A percentile compares a stretch with the other conserved stretches of the same genome.
phyloP scores from a whole-genome alignment of 2,113 vertebrate species.

The Morphnarchus princeps region DNA sequence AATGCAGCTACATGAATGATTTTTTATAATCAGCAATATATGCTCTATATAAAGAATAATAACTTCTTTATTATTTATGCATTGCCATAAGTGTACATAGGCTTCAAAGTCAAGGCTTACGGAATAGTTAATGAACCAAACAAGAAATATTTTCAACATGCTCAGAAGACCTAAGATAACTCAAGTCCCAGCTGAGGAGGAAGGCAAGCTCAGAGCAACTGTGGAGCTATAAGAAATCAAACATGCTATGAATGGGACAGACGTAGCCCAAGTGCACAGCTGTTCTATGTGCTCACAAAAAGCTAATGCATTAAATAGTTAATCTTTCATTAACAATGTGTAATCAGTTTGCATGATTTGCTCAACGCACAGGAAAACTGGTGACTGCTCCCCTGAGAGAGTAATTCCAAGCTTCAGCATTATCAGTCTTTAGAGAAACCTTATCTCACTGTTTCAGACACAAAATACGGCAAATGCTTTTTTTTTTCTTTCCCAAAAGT shows the following conservation, averaged over 20 bases:
- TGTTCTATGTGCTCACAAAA: conserved; percentile 45
- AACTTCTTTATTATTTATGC: conserved; percentile 38
- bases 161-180: conserved; percentile 8
- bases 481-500: neutral
- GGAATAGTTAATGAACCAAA: conserved; percentile 60
- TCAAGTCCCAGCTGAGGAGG: conserved; percentile 25
- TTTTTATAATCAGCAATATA: neutral
- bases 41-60: neutral
- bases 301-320: conserved; percentile 63
- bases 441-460: neutral
- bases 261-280: conserved; percentile 37
- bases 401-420: neutral
- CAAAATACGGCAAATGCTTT: neutral
- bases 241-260: neutral
- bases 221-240: conserved; percentile 5
- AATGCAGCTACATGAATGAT: neutral
- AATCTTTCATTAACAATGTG: conserved; percentile 65
- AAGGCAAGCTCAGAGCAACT: conserved; percentile 29
- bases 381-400: conserved; percentile 26
- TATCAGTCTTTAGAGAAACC: neutral
- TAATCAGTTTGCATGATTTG: conserved; percentile 63
- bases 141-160: conserved; percentile 33
- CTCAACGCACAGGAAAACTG: conserved; percentile 22
- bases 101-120: neutral
- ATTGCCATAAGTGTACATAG: neutral